Evolutionary conservation across 2,888 invertebrate species (phyloP).

Genomic region (Deilephila porcellus): DNA sequence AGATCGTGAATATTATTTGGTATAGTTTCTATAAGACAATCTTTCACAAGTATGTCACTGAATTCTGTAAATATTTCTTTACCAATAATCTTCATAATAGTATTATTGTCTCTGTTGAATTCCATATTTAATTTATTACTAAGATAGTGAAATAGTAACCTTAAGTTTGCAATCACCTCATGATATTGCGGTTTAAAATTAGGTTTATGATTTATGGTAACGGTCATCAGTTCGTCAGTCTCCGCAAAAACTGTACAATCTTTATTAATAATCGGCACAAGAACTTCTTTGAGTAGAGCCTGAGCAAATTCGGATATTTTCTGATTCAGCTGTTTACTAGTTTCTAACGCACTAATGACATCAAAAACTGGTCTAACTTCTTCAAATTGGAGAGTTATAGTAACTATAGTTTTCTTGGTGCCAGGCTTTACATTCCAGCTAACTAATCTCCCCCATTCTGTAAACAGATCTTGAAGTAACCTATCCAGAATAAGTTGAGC

Average conservation of each 20-base stretch:
- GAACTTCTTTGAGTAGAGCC: slow-evolving; percentile 84
- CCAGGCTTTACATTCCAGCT: slow-evolving; percentile 61
- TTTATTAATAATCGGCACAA: slow-evolving; percentile 84
- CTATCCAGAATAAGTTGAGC: slow-evolving; percentile 73
- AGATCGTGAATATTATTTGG: slow-evolving; percentile 90
- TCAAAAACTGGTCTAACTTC: slow-evolving; percentile 58
- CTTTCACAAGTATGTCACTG: slow-evolving; percentile 87
- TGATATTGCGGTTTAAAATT: slow-evolving; percentile 76
- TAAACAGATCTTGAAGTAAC: slow-evolving; percentile 74
- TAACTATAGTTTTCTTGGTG: slow-evolving; percentile 60
- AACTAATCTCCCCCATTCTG: slow-evolving; percentile 80
- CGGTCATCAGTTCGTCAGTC: slow-evolving; percentile 61
- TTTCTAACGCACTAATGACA: slow-evolving; percentile 70
- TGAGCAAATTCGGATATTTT: slow-evolving; percentile 85
- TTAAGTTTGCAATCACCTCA: slow-evolving; percentile 84
- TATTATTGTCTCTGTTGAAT: slow-evolving; percentile 66
- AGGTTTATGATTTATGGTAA: slow-evolving; percentile 71
- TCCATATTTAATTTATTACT: slow-evolving; percentile 81
- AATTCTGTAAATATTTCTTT: slow-evolving; percentile 84
- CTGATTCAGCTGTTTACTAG: slow-evolving; percentile 67
- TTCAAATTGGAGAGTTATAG: slow-evolving; percentile 66
- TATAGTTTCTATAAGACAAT: slow-evolving; percentile 90
- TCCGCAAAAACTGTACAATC: slow-evolving; percentile 73
- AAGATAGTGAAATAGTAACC: slow-evolving; percentile 84
- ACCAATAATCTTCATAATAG: slow-evolving; percentile 84